Evolutionary conservation across 1,140 invertebrate species (phyloP), one percentile per base, ranked within the genome.

Genomic region (Pararge aegeria): DNA sequence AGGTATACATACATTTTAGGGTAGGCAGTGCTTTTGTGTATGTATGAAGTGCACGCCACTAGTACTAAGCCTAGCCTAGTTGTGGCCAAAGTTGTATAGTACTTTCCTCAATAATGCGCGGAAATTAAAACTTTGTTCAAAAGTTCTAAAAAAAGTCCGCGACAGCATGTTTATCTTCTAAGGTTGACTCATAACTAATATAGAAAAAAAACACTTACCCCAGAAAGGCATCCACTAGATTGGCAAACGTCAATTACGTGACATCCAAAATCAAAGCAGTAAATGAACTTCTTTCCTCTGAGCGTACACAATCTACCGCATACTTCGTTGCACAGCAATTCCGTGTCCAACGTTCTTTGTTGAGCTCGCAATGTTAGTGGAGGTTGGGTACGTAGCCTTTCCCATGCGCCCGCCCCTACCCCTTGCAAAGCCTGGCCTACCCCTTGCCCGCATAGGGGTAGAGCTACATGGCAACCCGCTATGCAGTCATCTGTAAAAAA

Each of bases 261-360:
- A 64, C 89, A 91, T 13, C 89, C 89, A 87, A 88, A 91, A 66
- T 91, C 89, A 69, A 91, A 91, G 70, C 89, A 91, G 67, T 90
- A 91, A 13, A 91, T 85, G 56, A 91, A 91, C 63, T 87, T 84
- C 68, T 83, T 87, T 1, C 75, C 74, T 18, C 80, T 70, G 2
- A 89, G 71, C 5, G 81, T 78, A 65, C 88, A 90, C 12, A 91
- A 74, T 0, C 89, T 67, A 0, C 86, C 78, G 56, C 87, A 90
- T 12, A 90, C 90, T 61, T 90, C 88, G 66, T 91, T 91, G 65
- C 87, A 90, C 0, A 91, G 70, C 24, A 91, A 64, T 66, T 90
- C 89, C 0, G 83, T 91, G 69, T 91, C 89, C 2, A 91, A 74
- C 1, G 88, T 89, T 5, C 88, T 68, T 44, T 91, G 89, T 2